Evolutionary conservation across 2,797 vertebrate species (phyloP), one percentile per base, ranked within the genome.

Genomic region (Anguilla pacifica): DNA sequence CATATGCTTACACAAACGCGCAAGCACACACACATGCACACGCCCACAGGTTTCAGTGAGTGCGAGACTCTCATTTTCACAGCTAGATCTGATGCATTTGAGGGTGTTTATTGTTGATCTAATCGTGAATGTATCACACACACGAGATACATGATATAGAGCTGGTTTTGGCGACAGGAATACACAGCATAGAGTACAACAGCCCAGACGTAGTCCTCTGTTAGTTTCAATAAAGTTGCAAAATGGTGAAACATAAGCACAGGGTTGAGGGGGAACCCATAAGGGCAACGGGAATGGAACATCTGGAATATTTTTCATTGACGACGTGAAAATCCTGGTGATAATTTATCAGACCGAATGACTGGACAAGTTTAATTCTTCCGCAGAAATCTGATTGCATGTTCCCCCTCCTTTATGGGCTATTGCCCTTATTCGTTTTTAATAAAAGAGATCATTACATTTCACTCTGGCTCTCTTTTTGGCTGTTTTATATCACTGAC

Each of bases 401-500:
- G 35, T 79, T 11, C 19, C 3, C 39, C 31, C 13, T 19, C 35
- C 25, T 79, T 43, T 79, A 43, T 43, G 74, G 74, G 74, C 17
- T 17, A 79, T 43, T 79, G 31, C 74, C 39, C 74, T 43, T 39
- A 39, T 79, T 79, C 74, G 43, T 35, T 19, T 43, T 39, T 79
- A 79, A 79, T 79, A 79, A 43, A 43, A 79, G 74, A 79, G 74
- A 79, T 43, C 39, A 17, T 79, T 79, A 19, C 74, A 79, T 43
- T 79, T 43, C 39, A 79, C 15, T 79, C 74, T 79, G 13, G 11
- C 17, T 35, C 70, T 74, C 74, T 19, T 39, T 43, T 74, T 17
- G 39, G 31, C 28, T 74, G 70, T 74, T 74, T 31, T 35, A 74
- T 11, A 74, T 74, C 31, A 7, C 70, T 28, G 74, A 79, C 17